phyloP scores from a whole-genome alignment of 2,113 vertebrate species.

The Ophthalmotilapia sp. region DNA sequence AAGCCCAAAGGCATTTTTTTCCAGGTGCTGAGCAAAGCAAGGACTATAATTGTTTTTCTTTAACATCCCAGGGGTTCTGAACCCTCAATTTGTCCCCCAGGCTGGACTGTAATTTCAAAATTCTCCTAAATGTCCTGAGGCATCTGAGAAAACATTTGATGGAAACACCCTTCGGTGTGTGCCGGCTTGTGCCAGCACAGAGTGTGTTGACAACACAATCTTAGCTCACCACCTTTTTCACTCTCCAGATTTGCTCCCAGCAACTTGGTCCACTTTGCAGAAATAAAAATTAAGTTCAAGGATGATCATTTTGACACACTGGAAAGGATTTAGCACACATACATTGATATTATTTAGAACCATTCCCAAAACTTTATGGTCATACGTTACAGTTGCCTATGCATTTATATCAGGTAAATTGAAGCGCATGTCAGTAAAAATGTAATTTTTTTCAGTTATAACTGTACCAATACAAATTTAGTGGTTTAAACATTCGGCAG shows the following conservation, averaged over 20 bases:
- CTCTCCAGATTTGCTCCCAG: not conserved
- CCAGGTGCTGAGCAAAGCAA: not conserved
- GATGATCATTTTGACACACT: not conserved
- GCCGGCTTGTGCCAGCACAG: not conserved
- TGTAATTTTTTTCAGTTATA: not conserved
- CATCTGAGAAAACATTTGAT: not conserved
- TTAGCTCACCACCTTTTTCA: not conserved
- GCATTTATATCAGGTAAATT: not conserved
- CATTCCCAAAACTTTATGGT: not conserved
- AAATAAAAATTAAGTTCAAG: not conserved
- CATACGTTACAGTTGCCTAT: rapidly evolving
- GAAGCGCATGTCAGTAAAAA: not conserved
- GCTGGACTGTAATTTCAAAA: not conserved
- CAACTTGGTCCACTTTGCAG: not conserved
- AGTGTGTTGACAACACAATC: not conserved
- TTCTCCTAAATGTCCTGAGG: not conserved
- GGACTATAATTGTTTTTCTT: not conserved
- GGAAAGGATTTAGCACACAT: not conserved
- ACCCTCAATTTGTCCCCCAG: not conserved
- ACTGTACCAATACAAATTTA: not conserved
- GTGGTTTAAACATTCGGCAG: not conserved
- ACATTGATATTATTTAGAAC: not conserved
- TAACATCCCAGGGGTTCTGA: not conserved
- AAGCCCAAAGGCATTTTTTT: not conserved
- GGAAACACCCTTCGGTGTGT: not conserved